Percentiles rank a stretch among this genome's conserved stretches.
phyloP scores from a whole-genome alignment of 1,140 invertebrate genomes.

The Chlorops oryzae region DNA sequence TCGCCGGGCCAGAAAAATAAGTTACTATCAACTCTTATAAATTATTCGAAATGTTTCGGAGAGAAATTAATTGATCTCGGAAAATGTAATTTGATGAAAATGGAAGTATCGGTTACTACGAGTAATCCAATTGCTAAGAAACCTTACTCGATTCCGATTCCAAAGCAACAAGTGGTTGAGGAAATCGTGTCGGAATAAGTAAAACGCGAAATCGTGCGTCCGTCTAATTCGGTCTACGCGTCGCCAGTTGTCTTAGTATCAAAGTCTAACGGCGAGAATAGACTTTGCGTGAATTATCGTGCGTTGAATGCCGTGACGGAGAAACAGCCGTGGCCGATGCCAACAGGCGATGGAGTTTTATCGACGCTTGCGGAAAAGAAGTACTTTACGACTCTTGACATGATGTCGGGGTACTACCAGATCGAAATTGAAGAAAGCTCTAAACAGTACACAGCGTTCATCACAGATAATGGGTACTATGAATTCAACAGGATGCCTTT shows the following conservation, averaged over 20 bases:
- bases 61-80: too few species aligned
- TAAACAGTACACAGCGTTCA: slow-evolving; percentile 48
- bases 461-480: slow-evolving; percentile 26
- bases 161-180: too few species aligned
- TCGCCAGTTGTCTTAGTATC: slow-evolving; percentile 22
- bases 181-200: too few species aligned
- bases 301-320: slow-evolving; percentile 46
- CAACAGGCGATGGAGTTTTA: slow-evolving; percentile 48
- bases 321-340: slow-evolving; percentile 51
- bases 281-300: slow-evolving; percentile 46
- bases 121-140: too few species aligned
- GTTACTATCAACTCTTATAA: too few species aligned
- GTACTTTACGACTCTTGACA: slow-evolving; percentile 49
- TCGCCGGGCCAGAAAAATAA: too few species aligned
- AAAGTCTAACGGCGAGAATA: slow-evolving; percentile 25
- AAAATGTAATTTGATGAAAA: too few species aligned
- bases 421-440: slow-evolving; percentile 41
- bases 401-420: slow-evolving; percentile 51
- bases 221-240: slow-evolving; percentile 16
- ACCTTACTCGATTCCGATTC: too few species aligned
- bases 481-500: slow-evolving; percentile 28
- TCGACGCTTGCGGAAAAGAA: slow-evolving; percentile 40
- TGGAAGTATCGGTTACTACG: too few species aligned
- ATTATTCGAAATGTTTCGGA: too few species aligned
- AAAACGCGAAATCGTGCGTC: slow-evolving; percentile 17